phyloP scores from a whole-genome alignment of 2,888 invertebrate genomes.

The Allygus modestus region DNA sequence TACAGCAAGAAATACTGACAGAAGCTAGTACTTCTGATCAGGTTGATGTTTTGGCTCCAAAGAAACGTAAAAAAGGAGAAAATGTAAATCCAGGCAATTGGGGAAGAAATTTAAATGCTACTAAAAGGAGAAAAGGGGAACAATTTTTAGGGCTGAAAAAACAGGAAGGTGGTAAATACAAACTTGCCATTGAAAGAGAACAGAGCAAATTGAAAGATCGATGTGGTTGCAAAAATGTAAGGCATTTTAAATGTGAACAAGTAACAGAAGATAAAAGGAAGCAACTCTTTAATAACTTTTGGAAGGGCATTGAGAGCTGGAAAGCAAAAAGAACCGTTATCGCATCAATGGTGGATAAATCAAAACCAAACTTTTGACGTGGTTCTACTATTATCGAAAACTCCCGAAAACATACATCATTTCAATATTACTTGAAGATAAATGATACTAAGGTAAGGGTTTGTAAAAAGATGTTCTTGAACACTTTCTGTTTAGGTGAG shows the following conservation, averaged over 20 bases:
- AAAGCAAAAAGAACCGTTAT: conserved; percentile 44
- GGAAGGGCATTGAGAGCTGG: conserved; percentile 57
- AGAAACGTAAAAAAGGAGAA: conserved; percentile 53
- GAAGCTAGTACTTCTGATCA: too few relatives aligned
- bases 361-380: conserved; percentile 50
- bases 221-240: conserved; percentile 57
- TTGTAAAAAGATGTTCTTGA: conserved; percentile 60
- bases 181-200: conserved; percentile 44
- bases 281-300: conserved; percentile 56
- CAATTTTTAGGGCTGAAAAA: conserved; percentile 55
- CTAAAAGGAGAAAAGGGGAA: conserved; percentile 61
- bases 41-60: too few relatives aligned
- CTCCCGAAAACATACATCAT: conserved; percentile 47
- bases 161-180: conserved; percentile 32
- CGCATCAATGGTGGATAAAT: conserved; percentile 56
- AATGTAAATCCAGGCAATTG: conserved; percentile 54
- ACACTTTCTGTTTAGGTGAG: conserved; percentile 57
- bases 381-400: conserved; percentile 53
- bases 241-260: conserved; percentile 3
- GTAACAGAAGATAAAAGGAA: conserved; percentile 60
- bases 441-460: conserved; percentile 50
- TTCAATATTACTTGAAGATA: too few relatives aligned
- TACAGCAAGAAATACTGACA: too few relatives aligned
- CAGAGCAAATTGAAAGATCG: conserved; percentile 35
- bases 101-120: conserved; percentile 50